These are phyloP conservation scores for Syrphus vitripennis DNA, from an alignment of 2,888 invertebrate genomes.

Conservation along the genomic window DNA sequence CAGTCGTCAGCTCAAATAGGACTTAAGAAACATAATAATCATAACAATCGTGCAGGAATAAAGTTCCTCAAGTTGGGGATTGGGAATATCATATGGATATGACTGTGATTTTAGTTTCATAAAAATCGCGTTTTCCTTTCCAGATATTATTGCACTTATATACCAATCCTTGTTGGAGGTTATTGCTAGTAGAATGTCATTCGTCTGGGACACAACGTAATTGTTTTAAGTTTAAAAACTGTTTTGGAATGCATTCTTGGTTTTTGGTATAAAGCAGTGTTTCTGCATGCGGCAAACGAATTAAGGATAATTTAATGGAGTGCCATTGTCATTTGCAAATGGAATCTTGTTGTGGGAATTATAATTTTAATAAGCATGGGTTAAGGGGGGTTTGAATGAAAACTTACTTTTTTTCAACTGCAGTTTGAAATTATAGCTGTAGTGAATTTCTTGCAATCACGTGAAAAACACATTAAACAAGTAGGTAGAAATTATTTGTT, in stretches of 20 bases:
- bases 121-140: slow-evolving; percentile 34
- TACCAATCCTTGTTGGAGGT: background rate
- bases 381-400: background rate
- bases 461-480: background rate
- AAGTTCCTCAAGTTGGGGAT: slow-evolving; percentile 54
- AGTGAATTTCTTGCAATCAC: slow-evolving; percentile 1
- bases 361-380: slow-evolving; percentile 50
- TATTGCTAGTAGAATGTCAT: slow-evolving; percentile 16
- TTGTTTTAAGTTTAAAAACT: slow-evolving; percentile 52
- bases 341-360: slow-evolving; percentile 42
- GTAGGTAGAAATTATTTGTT: background rate
- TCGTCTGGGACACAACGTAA: slow-evolving; percentile 44
- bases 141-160: background rate
- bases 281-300: slow-evolving; percentile 66
- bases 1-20: slow-evolving; percentile 56
- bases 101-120: slow-evolving; percentile 58
- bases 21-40: slow-evolving; percentile 63
- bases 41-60: slow-evolving; percentile 65
- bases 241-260: slow-evolving; percentile 33
- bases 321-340: background rate
- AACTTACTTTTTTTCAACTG: background rate
- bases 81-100: slow-evolving; percentile 55
- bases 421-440: background rate
- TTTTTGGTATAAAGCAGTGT: background rate
- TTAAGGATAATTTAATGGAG: slow-evolving; percentile 66